These are phyloP conservation scores for Syngnathus typhle DNA, from an alignment of 2,113 vertebrate species.

Conservation along the genomic window DNA sequence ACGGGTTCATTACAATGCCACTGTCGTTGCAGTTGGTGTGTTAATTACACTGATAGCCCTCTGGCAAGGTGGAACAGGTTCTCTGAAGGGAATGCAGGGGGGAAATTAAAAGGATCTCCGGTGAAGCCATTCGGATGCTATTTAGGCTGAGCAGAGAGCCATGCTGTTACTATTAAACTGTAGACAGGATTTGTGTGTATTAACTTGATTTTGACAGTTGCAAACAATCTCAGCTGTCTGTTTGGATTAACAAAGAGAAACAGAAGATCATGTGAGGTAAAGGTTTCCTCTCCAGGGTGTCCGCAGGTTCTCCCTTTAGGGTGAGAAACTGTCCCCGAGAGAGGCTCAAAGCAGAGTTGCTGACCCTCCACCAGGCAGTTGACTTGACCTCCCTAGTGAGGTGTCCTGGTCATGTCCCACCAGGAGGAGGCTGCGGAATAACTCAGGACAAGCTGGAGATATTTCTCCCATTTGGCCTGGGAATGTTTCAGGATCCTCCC, in stretches of 20 bases:
- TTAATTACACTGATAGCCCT: conserved; percentile 42
- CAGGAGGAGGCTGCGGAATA: too few species aligned
- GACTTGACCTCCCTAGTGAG: too few species aligned
- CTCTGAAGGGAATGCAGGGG: conserved; percentile 15
- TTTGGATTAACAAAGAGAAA: background rate
- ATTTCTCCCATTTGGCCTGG: too few species aligned
- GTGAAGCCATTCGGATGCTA: conserved; percentile 18
- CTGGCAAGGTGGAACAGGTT: conserved; percentile 25
- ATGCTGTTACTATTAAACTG: conserved; percentile 5
- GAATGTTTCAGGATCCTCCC: too few species aligned
- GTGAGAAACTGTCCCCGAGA: too few species aligned
- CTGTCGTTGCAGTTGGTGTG: conserved; percentile 29
- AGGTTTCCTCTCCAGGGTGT: background rate
- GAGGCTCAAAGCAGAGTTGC: too few species aligned
- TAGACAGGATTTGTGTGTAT: background rate
- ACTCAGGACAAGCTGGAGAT: too few species aligned
- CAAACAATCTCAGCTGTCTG: background rate
- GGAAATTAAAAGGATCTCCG: conserved; percentile 24
- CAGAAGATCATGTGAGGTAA: background rate
- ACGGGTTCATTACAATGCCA: conserved; percentile 19
- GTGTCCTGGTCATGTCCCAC: too few species aligned
- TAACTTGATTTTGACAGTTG: background rate
- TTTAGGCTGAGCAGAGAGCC: conserved; percentile 7
- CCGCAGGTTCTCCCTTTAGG: too few species aligned
- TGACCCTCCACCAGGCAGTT: too few species aligned